A percentile compares a stretch with the other conserved stretches of the same genome.
Evolutionary conservation across 2,113 vertebrate genomes (phyloP).

Genomic region (Pachycephala philippinensis): DNA sequence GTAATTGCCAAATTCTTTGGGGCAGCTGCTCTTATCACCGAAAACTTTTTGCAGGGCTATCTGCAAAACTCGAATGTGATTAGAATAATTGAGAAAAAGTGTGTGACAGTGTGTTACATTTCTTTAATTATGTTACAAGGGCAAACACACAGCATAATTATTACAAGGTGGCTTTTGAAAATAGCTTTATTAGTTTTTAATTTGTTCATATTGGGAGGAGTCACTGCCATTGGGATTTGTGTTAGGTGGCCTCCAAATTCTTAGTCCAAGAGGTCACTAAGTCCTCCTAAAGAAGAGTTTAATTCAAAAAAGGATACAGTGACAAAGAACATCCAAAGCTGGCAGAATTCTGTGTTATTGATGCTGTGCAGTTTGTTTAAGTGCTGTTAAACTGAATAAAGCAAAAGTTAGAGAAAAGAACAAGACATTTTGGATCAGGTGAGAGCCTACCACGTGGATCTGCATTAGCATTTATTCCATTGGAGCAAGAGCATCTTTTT

Average conservation of each 20-base stretch:
- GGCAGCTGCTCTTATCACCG: background rate
- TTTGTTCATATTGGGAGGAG: rapidly evolving
- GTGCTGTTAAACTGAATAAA: background rate
- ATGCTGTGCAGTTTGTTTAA: background rate
- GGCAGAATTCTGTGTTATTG: background rate
- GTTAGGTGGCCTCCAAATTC: background rate
- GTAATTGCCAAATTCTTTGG: background rate
- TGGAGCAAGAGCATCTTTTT: background rate
- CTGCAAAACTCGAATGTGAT: background rate
- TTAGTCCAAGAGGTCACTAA: background rate
- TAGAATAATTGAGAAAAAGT: background rate
- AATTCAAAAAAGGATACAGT: background rate
- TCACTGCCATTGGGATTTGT: background rate
- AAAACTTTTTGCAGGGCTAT: background rate
- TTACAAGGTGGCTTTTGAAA: background rate
- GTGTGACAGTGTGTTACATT: background rate
- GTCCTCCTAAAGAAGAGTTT: background rate
- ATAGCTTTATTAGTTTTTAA: background rate
- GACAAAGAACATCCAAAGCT: background rate
- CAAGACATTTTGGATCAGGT: background rate
- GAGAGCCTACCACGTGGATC: background rate
- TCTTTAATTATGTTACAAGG: background rate
- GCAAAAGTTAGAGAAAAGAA: background rate
- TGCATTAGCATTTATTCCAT: background rate
- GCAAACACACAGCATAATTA: background rate